Conservation (phyloP, 2,113 vertebrate species). For the Rhombomys opimus region DNA sequence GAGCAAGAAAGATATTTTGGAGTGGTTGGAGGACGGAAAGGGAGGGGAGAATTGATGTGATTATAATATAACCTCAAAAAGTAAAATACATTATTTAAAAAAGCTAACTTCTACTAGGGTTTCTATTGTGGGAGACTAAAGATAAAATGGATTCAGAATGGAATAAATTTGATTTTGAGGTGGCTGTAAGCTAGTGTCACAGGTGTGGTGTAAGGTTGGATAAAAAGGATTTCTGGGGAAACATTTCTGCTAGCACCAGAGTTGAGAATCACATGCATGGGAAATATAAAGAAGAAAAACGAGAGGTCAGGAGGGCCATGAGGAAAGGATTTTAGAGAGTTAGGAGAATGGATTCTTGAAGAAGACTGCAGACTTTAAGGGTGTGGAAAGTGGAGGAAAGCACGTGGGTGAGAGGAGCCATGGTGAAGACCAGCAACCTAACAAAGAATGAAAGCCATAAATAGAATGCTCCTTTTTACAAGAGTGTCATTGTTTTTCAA, state of each 20-base stretch:
- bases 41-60: neutral
- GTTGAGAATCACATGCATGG: neutral
- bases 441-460: slow-evolving; percentile 33
- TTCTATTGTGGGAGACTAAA: neutral
- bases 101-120: neutral
- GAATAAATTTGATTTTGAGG: slow-evolving; percentile 41
- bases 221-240: neutral
- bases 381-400: neutral
- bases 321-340: neutral
- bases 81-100: neutral
- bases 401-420: neutral
- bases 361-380: slow-evolving; percentile 8
- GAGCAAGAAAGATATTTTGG: neutral
- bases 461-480: neutral
- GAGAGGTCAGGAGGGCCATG: neutral
- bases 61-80: neutral
- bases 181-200: neutral
- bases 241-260: neutral
- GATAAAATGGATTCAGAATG: neutral
- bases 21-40: neutral
- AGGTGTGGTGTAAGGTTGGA: neutral
- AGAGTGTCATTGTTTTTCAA: slow-evolving; percentile 1
- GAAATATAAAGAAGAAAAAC: neutral
- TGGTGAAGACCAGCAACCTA: neutral
- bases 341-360: neutral